These are phyloP conservation scores for Stigmatopora argus DNA, from an alignment of 2,113 vertebrate species.

Conservation along the genomic window DNA sequence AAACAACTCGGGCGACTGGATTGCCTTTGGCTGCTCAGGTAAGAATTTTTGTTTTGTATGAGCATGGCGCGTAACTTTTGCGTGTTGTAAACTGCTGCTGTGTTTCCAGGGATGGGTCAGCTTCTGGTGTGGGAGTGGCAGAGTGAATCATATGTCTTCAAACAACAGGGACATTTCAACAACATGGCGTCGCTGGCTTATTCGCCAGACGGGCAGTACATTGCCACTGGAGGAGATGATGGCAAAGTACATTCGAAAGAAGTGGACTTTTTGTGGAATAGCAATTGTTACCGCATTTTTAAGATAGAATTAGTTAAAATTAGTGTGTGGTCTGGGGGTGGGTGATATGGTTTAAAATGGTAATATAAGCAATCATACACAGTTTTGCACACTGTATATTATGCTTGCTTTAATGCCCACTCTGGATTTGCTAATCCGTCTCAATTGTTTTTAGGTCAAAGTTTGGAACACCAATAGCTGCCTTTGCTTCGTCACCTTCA, in stretches of 20 bases:
- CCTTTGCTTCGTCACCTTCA: slow-evolving; percentile 95
- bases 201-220: slow-evolving; percentile 89
- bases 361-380: too few species aligned
- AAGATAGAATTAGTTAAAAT: too few species aligned
- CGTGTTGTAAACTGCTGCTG: neutral
- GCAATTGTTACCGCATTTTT: too few species aligned
- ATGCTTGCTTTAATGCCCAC: too few species aligned
- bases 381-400: neutral
- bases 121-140: slow-evolving; percentile 99
- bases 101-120: slow-evolving; percentile 81
- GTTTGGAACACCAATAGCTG: slow-evolving; percentile 91
- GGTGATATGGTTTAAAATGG: too few species aligned
- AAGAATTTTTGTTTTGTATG: neutral
- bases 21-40: slow-evolving; percentile 93
- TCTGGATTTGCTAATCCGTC: neutral
- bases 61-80: neutral
- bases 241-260: slow-evolving; percentile 77
- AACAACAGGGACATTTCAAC: slow-evolving; percentile 97
- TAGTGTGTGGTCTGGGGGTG: too few species aligned
- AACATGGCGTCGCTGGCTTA: slow-evolving; percentile 90
- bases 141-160: slow-evolving; percentile 93
- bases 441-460: slow-evolving; percentile 76
- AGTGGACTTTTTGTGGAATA: neutral
- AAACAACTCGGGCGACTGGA: slow-evolving; percentile 90
- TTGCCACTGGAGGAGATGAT: slow-evolving; percentile 89